phyloP scores from a whole-genome alignment of 2,888 invertebrate species.

The Rhamphomyia laevipes region DNA sequence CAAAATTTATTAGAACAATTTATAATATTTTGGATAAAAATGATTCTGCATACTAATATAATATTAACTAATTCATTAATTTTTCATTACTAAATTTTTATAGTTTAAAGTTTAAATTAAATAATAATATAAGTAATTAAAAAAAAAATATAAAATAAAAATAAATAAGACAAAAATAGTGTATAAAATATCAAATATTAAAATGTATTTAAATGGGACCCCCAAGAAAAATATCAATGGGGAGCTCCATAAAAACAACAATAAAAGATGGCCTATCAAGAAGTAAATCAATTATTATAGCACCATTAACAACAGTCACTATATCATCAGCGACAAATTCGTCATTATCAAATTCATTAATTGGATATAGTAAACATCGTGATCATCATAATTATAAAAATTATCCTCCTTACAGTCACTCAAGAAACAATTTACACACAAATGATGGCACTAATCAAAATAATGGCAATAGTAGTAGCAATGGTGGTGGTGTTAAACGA shows the following conservation, averaged over 20 bases:
- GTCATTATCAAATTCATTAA: not conserved
- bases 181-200: too few relatives aligned
- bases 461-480: not conserved
- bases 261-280: not conserved
- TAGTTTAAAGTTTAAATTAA: too few relatives aligned
- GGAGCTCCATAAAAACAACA: constrained; percentile 26
- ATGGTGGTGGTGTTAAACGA: constrained; percentile 22
- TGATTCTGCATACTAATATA: too few relatives aligned
- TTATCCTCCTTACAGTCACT: not conserved
- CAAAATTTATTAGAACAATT: too few relatives aligned
- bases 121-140: too few relatives aligned
- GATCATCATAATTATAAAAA: not conserved
- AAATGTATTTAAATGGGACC: constrained; percentile 32
- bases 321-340: not conserved
- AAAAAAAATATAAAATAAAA: too few relatives aligned
- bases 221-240: constrained; percentile 28
- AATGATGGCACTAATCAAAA: not conserved
- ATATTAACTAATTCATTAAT: too few relatives aligned
- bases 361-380: not conserved
- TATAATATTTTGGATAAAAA: too few relatives aligned
- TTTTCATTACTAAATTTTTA: too few relatives aligned
- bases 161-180: too few relatives aligned
- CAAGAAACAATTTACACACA: not conserved
- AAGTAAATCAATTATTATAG: not conserved
- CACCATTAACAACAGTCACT: not conserved